phyloP scores from a whole-genome alignment of 2,797 vertebrate genomes.

The Sebastes hubbsi region DNA sequence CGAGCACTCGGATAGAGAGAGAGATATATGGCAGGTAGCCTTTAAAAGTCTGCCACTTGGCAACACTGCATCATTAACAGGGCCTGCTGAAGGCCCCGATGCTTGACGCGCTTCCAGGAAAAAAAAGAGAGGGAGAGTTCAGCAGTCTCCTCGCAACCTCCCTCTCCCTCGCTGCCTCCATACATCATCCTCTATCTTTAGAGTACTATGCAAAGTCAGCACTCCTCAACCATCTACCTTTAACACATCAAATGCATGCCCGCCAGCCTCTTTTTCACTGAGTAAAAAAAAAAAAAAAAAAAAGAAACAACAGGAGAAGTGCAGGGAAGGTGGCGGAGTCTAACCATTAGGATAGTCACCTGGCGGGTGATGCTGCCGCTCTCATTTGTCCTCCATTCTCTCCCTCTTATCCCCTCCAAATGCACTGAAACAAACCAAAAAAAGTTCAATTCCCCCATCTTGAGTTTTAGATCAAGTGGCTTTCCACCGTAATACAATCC shows the following conservation, averaged over 20 bases:
- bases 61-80: conserved; percentile 72
- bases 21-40: conserved; percentile 66
- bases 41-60: conserved; percentile 71
- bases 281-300: conserved; percentile 11
- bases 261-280: conserved; percentile 61
- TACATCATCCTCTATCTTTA: conserved; percentile 69
- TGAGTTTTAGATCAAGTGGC: conserved; percentile 30
- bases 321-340: conserved; percentile 23
- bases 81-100: conserved; percentile 64
- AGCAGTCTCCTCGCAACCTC: background rate
- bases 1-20: conserved; percentile 4
- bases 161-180: background rate
- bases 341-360: conserved; percentile 50
- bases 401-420: background rate
- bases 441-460: conserved; percentile 22
- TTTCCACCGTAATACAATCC: conserved; percentile 34
- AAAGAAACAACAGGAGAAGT: conserved; percentile 37
- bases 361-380: conserved; percentile 25
- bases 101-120: conserved; percentile 67
- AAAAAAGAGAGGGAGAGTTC: conserved; percentile 19
- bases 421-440: conserved; percentile 15
- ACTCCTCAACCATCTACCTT: conserved; percentile 74
- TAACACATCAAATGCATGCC: conserved; percentile 76
- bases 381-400: conserved; percentile 3
- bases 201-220: conserved; percentile 79